Evolutionary conservation across 2,797 vertebrate genomes (phyloP).

Genomic region (Thamnophis elegans): DNA sequence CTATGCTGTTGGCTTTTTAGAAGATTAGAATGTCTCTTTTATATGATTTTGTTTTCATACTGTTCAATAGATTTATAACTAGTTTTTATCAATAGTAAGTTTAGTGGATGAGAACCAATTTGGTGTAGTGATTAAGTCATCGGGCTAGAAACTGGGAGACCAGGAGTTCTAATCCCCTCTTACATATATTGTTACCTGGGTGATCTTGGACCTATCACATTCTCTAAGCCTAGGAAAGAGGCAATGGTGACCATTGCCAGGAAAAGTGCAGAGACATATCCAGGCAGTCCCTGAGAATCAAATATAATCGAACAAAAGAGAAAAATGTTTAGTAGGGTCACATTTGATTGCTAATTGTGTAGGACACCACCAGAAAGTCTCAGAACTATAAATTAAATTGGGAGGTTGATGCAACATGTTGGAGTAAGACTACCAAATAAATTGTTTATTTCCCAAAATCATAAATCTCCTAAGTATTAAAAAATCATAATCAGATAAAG

Average conservation of each 20-base stretch:
- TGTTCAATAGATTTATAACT: neutral
- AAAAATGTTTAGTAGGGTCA: neutral
- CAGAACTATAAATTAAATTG: neutral
- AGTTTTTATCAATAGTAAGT: neutral
- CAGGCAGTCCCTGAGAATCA: neutral
- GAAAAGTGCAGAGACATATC: neutral
- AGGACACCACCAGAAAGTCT: neutral
- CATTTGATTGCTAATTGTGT: neutral
- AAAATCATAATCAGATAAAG: neutral
- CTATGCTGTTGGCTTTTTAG: neutral
- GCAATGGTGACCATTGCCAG: neutral
- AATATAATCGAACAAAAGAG: neutral
- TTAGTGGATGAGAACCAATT: neutral
- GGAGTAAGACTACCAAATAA: neutral
- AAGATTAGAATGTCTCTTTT: neutral
- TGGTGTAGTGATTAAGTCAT: neutral
- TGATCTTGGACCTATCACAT: neutral
- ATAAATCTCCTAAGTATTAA: neutral
- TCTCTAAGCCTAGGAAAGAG: neutral
- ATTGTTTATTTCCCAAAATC: neutral
- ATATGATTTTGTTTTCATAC: neutral
- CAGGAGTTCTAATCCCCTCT: neutral
- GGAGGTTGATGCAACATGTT: neutral
- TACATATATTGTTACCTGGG: too few relatives aligned
- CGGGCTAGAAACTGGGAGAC: neutral